Percentiles rank a stretch among this genome's conserved stretches.
Evolutionary conservation across 2,888 invertebrate species (phyloP).

Genomic region (Chirona hameri): DNA sequence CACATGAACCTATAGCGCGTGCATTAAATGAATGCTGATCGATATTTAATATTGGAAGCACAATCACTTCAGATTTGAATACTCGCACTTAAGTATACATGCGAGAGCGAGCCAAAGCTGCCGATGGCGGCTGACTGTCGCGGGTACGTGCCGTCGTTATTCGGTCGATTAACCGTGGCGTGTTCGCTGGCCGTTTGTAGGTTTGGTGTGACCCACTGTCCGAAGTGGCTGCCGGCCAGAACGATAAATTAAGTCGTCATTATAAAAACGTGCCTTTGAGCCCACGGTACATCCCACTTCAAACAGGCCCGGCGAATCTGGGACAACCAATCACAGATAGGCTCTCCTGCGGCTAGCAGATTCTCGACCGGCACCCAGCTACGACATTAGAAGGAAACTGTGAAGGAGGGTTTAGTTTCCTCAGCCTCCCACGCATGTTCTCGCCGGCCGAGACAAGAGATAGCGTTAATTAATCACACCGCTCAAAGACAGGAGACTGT

Average conservation of each 20-base stretch:
- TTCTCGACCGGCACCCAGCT: too few relatives aligned
- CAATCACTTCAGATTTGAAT: too few relatives aligned
- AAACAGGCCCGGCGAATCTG: neutral
- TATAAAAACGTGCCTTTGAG: neutral
- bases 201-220: neutral
- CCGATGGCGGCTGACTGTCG: too few relatives aligned
- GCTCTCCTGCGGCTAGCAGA: neutral
- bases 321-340: neutral
- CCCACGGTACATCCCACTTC: neutral
- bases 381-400: too few relatives aligned
- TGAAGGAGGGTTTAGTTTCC: too few relatives aligned
- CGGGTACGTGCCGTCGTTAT: neutral
- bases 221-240: neutral
- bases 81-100: too few relatives aligned
- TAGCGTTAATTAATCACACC: neutral
- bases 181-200: neutral
- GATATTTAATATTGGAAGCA: too few relatives aligned
- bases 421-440: too few relatives aligned
- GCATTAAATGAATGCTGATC: too few relatives aligned
- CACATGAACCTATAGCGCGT: too few relatives aligned
- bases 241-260: constrained; percentile 9
- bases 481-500: neutral
- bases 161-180: neutral
- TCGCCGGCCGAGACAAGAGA: neutral
- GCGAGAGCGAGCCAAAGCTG: too few relatives aligned